Evolutionary conservation across 2,113 vertebrate species (phyloP), one percentile per base, ranked within the genome.

Genomic region (Eonycteris spelaea): DNA sequence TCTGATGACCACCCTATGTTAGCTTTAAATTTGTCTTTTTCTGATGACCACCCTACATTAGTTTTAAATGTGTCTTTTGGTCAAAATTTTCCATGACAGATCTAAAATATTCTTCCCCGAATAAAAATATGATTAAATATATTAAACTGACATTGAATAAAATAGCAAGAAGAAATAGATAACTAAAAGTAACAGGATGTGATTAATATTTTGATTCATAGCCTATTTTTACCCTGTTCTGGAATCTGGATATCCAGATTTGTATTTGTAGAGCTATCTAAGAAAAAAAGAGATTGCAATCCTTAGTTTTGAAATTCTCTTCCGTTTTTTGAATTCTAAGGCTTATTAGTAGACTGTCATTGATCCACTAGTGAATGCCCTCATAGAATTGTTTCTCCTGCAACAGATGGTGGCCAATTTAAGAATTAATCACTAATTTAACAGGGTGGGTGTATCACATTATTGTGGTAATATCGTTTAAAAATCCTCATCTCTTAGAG

Each of bases 121-220:
- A 83, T 82, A 90, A 87, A 87, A 70, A 7, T 40, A 26, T 82
- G 53, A 53, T 85, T 89, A 90, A 35, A 84, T 86, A 82, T 85
- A 68, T 48, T 91, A 96, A 96, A 71, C n/a, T 48, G n/a, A 88
- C 78, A 55, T 67, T 96, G 68, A 89, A 61, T 95, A 71, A 97
- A 97, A 95, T 82, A 91, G 63, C 93, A 86, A 86, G 61, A 93
- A 91, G 89, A 97, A 97, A 91, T 30, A 90, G 75, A 79, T 94
- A 95, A 96, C 95, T 94, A 91, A 97, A 97, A 97, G 86, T 93
- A 97, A 94, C 73, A 94, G 75, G 75, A 61, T 86, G 59, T 96
- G 91, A 95, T 96, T 93, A 97, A 94, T 93, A 51, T 89, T 96
- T 97, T 96, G 97, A 96, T 91, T 95, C 96, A 97, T 38, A 95